Conservation (phyloP, 2,113 vertebrate genomes). For the Anser brachyrhynchus region DNA sequence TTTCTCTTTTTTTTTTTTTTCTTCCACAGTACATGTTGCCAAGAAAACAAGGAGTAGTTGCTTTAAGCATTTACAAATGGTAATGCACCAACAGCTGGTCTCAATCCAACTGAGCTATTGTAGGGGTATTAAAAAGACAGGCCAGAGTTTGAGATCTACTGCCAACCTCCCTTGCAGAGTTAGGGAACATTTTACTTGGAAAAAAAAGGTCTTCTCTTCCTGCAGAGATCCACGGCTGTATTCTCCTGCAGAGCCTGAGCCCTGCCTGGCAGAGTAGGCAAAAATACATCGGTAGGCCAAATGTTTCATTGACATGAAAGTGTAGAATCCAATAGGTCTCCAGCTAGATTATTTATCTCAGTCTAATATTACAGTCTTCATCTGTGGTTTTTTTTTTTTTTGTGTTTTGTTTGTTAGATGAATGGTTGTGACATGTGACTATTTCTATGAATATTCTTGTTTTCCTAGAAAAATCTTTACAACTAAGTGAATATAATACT, state of each 20-base stretch:
- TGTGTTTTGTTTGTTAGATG: neutral
- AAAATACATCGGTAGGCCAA: conserved; percentile 68
- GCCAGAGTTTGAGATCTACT: conserved; percentile 81
- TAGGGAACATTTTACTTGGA: conserved; percentile 81
- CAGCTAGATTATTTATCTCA: conserved; percentile 52
- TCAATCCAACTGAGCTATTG: conserved; percentile 83
- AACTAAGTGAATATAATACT: neutral
- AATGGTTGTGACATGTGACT: neutral
- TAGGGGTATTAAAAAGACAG: conserved; percentile 84
- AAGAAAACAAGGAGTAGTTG: conserved; percentile 85
- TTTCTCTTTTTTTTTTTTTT: neutral
- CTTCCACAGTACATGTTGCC: conserved; percentile 71
- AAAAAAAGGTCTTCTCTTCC: conserved; percentile 80
- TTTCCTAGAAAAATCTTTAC: neutral
- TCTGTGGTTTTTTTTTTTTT: conserved; percentile 12
- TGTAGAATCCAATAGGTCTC: conserved; percentile 56
- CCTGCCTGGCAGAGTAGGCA: conserved; percentile 75
- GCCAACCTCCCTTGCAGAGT: conserved; percentile 82
- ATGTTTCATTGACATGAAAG: conserved; percentile 71
- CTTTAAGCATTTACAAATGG: conserved; percentile 86
- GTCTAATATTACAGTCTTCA: conserved; percentile 14
- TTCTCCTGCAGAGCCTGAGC: conserved; percentile 74
- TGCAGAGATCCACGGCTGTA: conserved; percentile 74
- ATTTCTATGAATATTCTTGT: neutral
- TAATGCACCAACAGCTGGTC: conserved; percentile 85